Base-by-base conservation (phyloP, 1,140 invertebrate genomes). In the Sinella curviseta region DNA sequence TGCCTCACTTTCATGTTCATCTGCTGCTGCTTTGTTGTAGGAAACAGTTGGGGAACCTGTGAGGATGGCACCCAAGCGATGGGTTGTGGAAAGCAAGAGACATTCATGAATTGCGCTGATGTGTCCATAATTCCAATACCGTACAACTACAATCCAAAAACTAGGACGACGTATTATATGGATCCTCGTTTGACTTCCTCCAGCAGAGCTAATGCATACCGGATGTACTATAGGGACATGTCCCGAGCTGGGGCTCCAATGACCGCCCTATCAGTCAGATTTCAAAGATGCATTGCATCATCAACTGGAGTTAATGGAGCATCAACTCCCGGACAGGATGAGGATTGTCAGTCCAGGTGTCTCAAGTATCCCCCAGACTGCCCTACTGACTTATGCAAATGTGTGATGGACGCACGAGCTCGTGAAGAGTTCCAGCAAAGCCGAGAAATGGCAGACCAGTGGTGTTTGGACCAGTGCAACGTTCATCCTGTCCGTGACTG, bases 41-140 rank as follows among this genome's bases (percentile, higher is more conserved):
- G 92, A 65, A 96, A 95, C 83, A 95, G 94, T 91, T 95, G 94
- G 94, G 94, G 94, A 26, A 91, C 89, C 4, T 95, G 94, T 85
- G 87, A 90, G 0, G 94, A 96, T 85, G 94, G 94, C 70, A 94
- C 93, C 12, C 92, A 94, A 85, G 92, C 92, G 0, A 90, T 94
- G 0, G 94, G 95, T 0, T 96, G 94, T 84, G 95, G 95, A 26
- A 89, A 90, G 77, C 93, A 95, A 60, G 94, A 97, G 87, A 95
- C 93, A 0, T 97, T 96, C 85, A 89, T 93, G 60, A 96, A 95
- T 84, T 96, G 95, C 85, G 95, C 94, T 0, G 94, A 97, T 85
- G 90, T 96, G 55, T 90, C 89, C 36, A 93, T 96, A 1, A 20
- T 75, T 14, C 65, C 65, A 2, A 31, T 70, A n/a, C 26, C 26